Evolutionary conservation across 1,140 invertebrate species (phyloP).

Genomic region (Sipha flava): DNA sequence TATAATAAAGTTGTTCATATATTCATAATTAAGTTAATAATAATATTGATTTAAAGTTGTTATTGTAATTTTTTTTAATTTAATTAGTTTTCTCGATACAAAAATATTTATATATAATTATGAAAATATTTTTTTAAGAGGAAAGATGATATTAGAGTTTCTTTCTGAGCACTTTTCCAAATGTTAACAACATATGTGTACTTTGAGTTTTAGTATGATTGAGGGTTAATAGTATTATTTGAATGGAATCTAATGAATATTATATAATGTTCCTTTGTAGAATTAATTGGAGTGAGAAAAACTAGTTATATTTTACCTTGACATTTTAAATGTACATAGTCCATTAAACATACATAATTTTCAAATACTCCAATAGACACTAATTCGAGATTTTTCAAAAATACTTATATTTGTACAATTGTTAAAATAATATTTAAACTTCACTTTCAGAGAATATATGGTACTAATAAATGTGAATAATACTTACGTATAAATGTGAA

Average conservation of each 20-base stretch:
- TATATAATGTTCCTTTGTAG: background rate
- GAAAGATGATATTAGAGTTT: too few species aligned
- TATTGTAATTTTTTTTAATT: too few species aligned
- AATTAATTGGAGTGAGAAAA: background rate
- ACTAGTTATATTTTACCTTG: background rate
- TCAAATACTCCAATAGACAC: too few species aligned
- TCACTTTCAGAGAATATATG: background rate
- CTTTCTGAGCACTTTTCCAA: too few species aligned
- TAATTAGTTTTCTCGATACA: too few species aligned
- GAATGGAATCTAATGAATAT: background rate
- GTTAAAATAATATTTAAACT: background rate
- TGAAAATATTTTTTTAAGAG: too few species aligned
- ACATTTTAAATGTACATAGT: background rate
- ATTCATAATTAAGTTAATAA: too few species aligned
- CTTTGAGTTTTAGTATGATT: background rate
- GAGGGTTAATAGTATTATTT: background rate
- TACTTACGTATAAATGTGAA: background rate
- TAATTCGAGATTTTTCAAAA: background rate
- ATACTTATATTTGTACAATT: background rate
- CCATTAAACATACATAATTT: too few species aligned
- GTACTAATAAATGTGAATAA: background rate
- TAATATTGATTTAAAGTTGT: background rate
- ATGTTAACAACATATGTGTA: too few species aligned
- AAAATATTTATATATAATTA: too few species aligned
- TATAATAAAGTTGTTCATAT: too few species aligned